Evolutionary conservation across 2,113 vertebrate genomes (phyloP).

Genomic region (Phaethon lepturus): DNA sequence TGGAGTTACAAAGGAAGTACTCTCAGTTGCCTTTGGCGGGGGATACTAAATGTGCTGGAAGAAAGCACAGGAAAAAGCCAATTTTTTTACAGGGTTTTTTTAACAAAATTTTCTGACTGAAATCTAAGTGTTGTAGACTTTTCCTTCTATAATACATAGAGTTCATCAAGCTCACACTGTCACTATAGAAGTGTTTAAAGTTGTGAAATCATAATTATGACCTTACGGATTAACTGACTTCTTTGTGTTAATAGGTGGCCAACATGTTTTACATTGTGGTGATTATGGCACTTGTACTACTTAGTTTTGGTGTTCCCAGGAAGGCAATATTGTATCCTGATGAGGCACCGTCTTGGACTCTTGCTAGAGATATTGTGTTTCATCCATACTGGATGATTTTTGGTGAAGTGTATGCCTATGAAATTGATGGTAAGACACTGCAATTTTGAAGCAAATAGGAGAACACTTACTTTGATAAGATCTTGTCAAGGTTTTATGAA

Average conservation of each 20-base stretch:
- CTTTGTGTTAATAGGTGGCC: conserved; percentile 85
- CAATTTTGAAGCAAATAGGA: neutral
- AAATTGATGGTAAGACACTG: conserved; percentile 93
- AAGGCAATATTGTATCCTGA: conserved; percentile 95
- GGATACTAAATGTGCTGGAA: neutral
- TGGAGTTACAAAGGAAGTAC: neutral
- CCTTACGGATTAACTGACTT: neutral
- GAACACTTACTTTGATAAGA: neutral
- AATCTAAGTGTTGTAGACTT: neutral
- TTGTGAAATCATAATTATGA: neutral
- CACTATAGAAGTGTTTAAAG: neutral
- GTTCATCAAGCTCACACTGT: neutral
- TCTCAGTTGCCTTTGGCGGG: neutral
- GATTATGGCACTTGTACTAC: conserved; percentile 95
- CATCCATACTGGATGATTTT: conserved; percentile 99
- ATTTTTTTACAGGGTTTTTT: neutral
- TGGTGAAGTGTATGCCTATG: conserved; percentile 98
- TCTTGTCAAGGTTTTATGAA: neutral
- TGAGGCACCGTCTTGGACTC: conserved; percentile 89
- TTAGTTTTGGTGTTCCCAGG: conserved; percentile 96
- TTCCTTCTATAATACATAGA: neutral
- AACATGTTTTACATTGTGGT: conserved; percentile 99
- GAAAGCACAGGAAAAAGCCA: neutral
- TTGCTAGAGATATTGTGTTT: conserved; percentile 96
- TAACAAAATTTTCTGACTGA: neutral